These are phyloP conservation scores for Hipposideros armiger DNA, from an alignment of 2,113 vertebrate genomes.

Conservation along the genomic window DNA sequence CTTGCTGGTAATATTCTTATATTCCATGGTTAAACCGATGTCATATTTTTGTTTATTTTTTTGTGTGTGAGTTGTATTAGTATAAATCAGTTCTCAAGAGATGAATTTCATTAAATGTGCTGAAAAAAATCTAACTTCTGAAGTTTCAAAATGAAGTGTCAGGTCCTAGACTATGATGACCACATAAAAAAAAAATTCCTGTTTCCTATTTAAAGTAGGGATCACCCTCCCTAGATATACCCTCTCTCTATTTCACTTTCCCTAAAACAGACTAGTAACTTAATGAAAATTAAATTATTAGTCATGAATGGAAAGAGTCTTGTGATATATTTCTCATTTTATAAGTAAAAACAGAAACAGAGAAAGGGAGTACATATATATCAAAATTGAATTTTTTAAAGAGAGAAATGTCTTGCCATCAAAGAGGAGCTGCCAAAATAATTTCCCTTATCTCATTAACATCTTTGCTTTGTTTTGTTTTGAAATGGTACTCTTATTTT, in stretches of 20 bases:
- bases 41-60: background rate
- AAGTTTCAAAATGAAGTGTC: constrained; percentile 40
- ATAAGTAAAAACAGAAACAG: background rate
- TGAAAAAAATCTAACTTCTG: background rate
- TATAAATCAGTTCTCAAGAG: constrained; percentile 30
- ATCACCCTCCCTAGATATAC: background rate
- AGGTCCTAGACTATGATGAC: background rate
- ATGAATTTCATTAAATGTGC: background rate
- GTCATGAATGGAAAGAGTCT: background rate
- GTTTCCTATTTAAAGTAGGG: background rate
- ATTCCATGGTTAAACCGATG: background rate
- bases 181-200: background rate
- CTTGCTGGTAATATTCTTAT: background rate
- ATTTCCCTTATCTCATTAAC: background rate
- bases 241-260: background rate
- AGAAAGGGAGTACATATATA: background rate
- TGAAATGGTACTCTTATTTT: background rate
- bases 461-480: background rate
- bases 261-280: constrained; percentile 9
- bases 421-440: constrained; percentile 17
- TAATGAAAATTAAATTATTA: constrained; percentile 36
- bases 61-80: background rate
- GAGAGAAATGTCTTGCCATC: background rate
- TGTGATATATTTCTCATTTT: constrained; percentile 11
- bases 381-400: constrained; percentile 24